Conservation (phyloP, 92 coral and sea anemone species). For the Hydrozoanthus gracilis region DNA sequence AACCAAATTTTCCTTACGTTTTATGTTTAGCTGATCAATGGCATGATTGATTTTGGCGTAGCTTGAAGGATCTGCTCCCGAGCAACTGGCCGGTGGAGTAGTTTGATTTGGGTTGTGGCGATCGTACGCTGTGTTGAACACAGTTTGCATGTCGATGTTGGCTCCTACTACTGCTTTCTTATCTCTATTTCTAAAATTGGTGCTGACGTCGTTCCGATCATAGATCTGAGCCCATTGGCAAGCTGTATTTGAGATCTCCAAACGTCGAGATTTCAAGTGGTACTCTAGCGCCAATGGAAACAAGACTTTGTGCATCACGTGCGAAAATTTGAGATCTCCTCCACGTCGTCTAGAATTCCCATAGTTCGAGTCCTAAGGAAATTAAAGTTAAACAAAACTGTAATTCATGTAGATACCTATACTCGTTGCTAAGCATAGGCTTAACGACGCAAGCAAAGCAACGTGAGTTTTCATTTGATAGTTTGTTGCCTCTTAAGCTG, state of each 20-base stretch:
- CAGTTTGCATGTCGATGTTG: conserved; percentile 11
- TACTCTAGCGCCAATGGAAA: conserved; percentile 5
- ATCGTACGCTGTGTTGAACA: conserved; percentile 14
- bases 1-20: conserved; percentile 36
- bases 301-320: background rate
- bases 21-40: conserved; percentile 16
- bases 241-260: conserved; percentile 44
- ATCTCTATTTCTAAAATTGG: too few relatives aligned
- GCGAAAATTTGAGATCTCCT: conserved; percentile 55
- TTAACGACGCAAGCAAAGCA: too few relatives aligned
- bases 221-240: too few relatives aligned
- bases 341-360: background rate
- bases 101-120: background rate
- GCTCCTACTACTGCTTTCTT: too few relatives aligned
- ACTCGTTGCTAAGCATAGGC: too few relatives aligned
- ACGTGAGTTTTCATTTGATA: too few relatives aligned
- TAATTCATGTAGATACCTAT: too few relatives aligned
- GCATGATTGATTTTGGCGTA: background rate
- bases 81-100: background rate
- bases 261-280: conserved; percentile 29
- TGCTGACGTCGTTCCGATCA: too few relatives aligned
- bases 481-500: too few relatives aligned
- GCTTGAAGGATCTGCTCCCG: background rate
- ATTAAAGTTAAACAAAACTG: background rate
- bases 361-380: background rate